These are phyloP conservation scores for Albula glossodonta DNA, from an alignment of 2,113 vertebrate species.

Conservation along the genomic window DNA sequence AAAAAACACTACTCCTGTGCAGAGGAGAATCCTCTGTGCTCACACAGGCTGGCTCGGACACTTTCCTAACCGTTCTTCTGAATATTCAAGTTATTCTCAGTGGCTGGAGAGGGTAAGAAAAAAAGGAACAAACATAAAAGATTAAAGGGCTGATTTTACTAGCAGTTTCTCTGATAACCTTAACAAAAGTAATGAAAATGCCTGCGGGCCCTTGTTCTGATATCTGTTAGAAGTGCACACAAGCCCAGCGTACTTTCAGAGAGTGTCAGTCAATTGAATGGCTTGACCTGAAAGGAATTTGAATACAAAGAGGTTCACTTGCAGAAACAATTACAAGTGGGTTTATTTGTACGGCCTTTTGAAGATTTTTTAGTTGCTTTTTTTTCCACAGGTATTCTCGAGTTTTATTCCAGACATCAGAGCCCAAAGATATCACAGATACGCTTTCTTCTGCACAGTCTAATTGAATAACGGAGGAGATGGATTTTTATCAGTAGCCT, in stretches of 20 bases:
- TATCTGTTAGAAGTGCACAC: neutral
- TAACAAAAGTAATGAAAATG: neutral
- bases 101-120: neutral
- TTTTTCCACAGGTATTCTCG: neutral
- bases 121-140: neutral
- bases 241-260: neutral
- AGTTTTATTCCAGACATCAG: neutral
- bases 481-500: neutral
- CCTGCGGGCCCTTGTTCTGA: neutral
- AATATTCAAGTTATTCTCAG: slow-evolving; percentile 5
- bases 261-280: neutral
- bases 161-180: neutral
- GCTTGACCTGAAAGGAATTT: neutral
- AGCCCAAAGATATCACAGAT: neutral
- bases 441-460: neutral
- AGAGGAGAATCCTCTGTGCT: slow-evolving; percentile 10
- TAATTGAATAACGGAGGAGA: slow-evolving; percentile 3
- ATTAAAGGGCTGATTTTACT: neutral
- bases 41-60: neutral
- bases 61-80: neutral
- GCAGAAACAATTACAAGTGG: neutral
- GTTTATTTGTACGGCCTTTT: neutral
- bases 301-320: neutral
- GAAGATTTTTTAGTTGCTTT: neutral
- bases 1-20: neutral